Conservation (phyloP, 2,888 invertebrate species). For the Masnerella sp. region DNA sequence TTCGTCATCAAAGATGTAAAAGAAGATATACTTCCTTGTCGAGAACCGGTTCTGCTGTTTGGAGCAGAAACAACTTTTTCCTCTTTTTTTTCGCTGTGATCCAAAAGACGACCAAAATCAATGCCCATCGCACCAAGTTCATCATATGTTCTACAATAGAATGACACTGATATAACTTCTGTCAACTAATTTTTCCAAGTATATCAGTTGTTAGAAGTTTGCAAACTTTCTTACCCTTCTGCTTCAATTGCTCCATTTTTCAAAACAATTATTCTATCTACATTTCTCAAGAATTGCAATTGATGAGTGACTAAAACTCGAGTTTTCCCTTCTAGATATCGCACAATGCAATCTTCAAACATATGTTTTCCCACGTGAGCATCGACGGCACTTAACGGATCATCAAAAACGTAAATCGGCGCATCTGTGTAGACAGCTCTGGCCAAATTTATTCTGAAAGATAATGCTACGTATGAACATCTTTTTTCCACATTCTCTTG, state of each 20-base stretch:
- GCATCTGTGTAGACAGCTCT: conserved; percentile 91
- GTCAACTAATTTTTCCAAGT: too few species aligned
- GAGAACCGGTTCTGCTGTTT: conserved; percentile 69
- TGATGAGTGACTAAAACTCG: conserved; percentile 82
- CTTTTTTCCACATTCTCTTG: neutral
- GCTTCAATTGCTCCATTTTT: conserved; percentile 72
- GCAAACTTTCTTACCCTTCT: conserved; percentile 66
- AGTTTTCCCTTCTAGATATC: conserved; percentile 79
- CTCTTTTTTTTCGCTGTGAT: too few species aligned
- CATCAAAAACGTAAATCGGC: conserved; percentile 92
- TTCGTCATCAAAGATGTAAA: conserved; percentile 70
- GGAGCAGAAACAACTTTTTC: conserved; percentile 62
- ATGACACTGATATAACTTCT: neutral
- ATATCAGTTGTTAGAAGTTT: too few species aligned
- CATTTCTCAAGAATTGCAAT: conserved; percentile 79
- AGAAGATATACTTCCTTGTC: conserved; percentile 73
- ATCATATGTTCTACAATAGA: conserved; percentile 80
- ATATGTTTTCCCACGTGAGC: conserved; percentile 92
- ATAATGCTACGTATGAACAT: too few species aligned
- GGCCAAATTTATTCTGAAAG: conserved; percentile 86
- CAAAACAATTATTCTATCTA: conserved; percentile 73
- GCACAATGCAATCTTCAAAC: conserved; percentile 88
- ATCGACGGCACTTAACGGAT: conserved; percentile 96
- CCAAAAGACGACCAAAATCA: conserved; percentile 87
- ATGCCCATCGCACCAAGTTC: conserved; percentile 85